Conservation (phyloP, 2,888 invertebrate species). For the Meiosimyza decipiens region DNA sequence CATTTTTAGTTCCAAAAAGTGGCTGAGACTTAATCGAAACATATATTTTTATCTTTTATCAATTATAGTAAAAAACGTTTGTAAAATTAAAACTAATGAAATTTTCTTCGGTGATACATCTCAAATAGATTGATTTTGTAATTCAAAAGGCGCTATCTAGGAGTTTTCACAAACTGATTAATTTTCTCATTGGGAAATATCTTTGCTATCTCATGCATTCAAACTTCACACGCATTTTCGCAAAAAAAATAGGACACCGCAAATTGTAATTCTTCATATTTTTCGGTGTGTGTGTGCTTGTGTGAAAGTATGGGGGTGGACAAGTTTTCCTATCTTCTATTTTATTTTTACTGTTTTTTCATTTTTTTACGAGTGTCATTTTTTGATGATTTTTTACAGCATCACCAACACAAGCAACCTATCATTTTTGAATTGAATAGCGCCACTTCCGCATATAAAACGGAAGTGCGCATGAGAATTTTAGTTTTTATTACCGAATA, state of each 20-base stretch:
- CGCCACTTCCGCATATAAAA: constrained; percentile 23
- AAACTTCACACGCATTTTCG: neutral
- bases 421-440: constrained; percentile 10
- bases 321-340: neutral
- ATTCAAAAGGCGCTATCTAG: no score
- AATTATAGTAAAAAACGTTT: no score
- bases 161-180: no score
- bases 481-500: neutral
- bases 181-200: no score
- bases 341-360: neutral
- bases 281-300: neutral
- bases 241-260: neutral
- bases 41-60: no score
- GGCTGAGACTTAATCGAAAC: no score
- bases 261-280: constrained; percentile 26
- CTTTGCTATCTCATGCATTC: neutral
- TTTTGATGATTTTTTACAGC: constrained; percentile 22
- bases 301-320: neutral
- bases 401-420: constrained; percentile 7
- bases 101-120: no score
- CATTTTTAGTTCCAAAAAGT: no score
- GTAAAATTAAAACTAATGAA: no score
- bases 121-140: no score
- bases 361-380: constrained; percentile 28
- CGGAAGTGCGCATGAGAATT: constrained; percentile 30